Evolutionary conservation across 64 coral and sea anemone species (phyloP), one percentile per base, ranked within the genome.

Genomic region (Pocillopora verrucosa): DNA sequence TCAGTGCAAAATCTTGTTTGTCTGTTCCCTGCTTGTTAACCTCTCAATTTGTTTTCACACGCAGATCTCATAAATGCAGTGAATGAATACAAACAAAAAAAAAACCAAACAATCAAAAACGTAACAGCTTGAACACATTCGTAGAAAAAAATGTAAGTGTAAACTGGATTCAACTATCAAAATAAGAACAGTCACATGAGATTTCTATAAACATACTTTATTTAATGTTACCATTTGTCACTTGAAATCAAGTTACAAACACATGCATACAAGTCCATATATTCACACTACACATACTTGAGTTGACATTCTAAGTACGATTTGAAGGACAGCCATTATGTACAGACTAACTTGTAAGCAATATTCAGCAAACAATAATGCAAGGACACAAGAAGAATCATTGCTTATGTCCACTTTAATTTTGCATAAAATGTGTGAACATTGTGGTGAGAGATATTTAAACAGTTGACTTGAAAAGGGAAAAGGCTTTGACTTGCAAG

Each of bases 171-270:
- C 51, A 15, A 11, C 34, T 63, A 19, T 14, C 59, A n/a, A 60
- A 61, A 1, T 4, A 82, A 25, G 65, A 82, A 62, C 16, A 15
- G 14, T 13, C 63, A 59, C 17, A 38, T 13, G 51, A 12, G 17
- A 72, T 84, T 57, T 38, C 35, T 70, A 69, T 13, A 84, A 84
- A 84, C 36, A 72, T 65, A 70, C 26, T 83, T 83, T 83, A 83
- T 84, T 84, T 67, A 84, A 17, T 72, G 17, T 65, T 84, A 9
- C 56, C 0, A 5, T 12, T 51, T 12, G 69, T 37, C 20, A 25
- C 10, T 56, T 84, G 65, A 63, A 38, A 30, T 41, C 15, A 19
- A 57, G 74, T 76, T 76, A 76, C 16, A 76, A 51, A 19, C 34
- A 51, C 16, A 13, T 51, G 20, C 3, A 5, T 45, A 38, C 6